Percentiles rank a stretch among this genome's conserved stretches.
These are phyloP conservation scores for Hirundo rustica DNA, from an alignment of 2,797 vertebrate species.

Conservation along the genomic window DNA sequence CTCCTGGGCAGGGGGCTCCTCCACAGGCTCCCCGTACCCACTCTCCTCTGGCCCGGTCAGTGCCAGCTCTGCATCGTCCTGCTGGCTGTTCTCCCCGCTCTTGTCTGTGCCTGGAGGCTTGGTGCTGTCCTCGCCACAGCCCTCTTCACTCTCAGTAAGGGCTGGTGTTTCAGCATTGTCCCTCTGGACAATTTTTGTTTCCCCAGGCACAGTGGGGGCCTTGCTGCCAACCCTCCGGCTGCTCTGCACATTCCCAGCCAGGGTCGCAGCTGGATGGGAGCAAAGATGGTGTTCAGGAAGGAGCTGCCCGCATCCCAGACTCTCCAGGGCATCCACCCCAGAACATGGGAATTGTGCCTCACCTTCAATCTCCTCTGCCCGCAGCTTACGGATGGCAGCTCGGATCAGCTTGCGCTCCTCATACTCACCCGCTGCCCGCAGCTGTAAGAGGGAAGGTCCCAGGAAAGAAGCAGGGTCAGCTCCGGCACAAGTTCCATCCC, in stretches of 20 bases:
- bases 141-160: conserved; percentile 43
- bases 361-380: conserved; percentile 91
- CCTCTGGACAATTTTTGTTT: neutral
- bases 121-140: neutral
- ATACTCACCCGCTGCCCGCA: conserved; percentile 84
- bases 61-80: neutral
- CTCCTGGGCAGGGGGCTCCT: neutral
- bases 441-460: conserved; percentile 67
- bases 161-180: neutral
- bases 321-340: fast-evolving
- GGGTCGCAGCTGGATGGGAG: conserved; percentile 61
- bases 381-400: conserved; percentile 88
- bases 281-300: neutral
- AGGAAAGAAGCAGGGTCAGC: neutral
- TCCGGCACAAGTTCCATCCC: neutral
- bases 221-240: neutral
- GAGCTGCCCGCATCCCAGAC: neutral
- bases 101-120: neutral
- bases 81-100: neutral
- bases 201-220: neutral
- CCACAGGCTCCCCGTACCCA: neutral
- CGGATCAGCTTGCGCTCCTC: conserved; percentile 95
- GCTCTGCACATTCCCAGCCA: conserved; percentile 65
- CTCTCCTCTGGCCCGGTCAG: conserved; percentile 32
- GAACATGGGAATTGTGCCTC: neutral